These are phyloP conservation scores for Chamaea fasciata DNA, from an alignment of 2,113 vertebrate genomes.

Conservation along the genomic window DNA sequence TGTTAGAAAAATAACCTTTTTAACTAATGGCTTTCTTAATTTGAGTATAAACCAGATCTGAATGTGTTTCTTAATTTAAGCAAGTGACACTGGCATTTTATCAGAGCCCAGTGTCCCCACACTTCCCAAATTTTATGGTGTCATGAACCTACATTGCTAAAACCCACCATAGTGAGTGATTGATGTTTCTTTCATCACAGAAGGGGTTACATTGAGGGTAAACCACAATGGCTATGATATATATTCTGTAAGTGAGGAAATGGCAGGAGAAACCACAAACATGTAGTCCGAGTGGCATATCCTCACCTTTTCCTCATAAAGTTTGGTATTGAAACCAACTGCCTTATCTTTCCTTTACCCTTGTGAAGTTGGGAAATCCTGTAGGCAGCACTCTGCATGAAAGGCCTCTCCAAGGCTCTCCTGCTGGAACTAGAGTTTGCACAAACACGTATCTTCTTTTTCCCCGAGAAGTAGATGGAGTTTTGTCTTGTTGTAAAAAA, in stretches of 20 bases:
- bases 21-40: background rate
- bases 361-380: slow-evolving; percentile 19
- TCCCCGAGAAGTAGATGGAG: background rate
- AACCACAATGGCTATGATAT: slow-evolving; percentile 27
- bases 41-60: background rate
- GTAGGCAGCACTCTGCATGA: background rate
- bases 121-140: slow-evolving; percentile 16
- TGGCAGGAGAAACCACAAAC: slow-evolving; percentile 23
- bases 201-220: background rate
- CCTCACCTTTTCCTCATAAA: slow-evolving; percentile 29
- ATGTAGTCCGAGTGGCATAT: slow-evolving; percentile 9
- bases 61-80: slow-evolving; percentile 18
- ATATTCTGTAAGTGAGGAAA: slow-evolving; percentile 14
- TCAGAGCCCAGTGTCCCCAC: background rate
- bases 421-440: background rate
- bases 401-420: background rate
- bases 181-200: slow-evolving; percentile 28
- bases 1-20: slow-evolving; percentile 18
- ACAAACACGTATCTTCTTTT: background rate
- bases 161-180: slow-evolving; percentile 23
- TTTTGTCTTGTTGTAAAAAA: background rate
- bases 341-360: slow-evolving; percentile 13
- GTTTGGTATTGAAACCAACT: background rate
- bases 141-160: slow-evolving; percentile 29
- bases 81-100: background rate